Conservation (phyloP, 2,113 vertebrate genomes). For the Gymnorhina tibicen region DNA sequence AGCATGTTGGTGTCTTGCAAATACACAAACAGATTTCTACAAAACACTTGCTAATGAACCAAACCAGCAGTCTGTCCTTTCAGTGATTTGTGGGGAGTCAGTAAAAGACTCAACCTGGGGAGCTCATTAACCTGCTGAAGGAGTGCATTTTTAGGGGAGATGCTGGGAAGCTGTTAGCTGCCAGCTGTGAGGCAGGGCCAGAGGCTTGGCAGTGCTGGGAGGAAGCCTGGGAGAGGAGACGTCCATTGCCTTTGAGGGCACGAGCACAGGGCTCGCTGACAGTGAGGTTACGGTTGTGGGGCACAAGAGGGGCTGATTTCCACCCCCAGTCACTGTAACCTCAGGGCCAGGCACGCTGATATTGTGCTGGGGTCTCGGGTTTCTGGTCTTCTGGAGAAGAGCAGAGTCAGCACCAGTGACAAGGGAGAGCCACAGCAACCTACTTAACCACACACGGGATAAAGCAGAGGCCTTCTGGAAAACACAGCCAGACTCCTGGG, state of each 20-base stretch:
- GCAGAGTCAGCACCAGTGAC: background rate
- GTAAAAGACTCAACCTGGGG: background rate
- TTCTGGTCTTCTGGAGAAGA: background rate
- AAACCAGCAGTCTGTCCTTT: background rate
- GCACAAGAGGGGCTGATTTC: accelerated
- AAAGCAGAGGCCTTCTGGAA: background rate
- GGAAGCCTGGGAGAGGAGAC: background rate
- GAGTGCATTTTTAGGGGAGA: constrained; percentile 2
- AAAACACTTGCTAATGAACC: background rate
- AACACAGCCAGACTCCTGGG: background rate
- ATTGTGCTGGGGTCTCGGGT: background rate
- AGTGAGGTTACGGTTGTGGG: background rate
- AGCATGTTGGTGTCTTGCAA: background rate
- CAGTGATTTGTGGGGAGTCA: background rate
- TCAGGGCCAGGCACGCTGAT: accelerated
- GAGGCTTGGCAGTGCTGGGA: background rate
- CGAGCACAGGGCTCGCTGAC: accelerated
- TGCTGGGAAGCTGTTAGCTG: constrained; percentile 36
- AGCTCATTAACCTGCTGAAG: constrained; percentile 14
- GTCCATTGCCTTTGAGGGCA: accelerated
- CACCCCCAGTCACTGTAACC: accelerated
- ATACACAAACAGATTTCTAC: background rate
- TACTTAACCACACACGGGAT: accelerated
- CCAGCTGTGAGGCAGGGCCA: background rate
- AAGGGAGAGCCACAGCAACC: background rate